Base-by-base conservation (phyloP, 2,888 invertebrate genomes). In the Caradrina kadenii region DNA sequence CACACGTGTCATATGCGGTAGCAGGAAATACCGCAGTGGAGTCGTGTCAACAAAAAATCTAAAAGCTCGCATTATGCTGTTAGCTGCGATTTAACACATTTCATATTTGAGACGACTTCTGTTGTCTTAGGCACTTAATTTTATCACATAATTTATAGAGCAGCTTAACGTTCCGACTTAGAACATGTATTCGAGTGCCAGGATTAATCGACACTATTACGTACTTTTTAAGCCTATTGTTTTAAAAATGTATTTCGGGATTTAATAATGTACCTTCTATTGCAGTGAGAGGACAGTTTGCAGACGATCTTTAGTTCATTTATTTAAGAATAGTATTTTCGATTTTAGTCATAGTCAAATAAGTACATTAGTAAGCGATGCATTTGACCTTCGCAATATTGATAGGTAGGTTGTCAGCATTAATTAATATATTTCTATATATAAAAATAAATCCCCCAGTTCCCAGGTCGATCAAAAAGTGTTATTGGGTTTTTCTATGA, bases 51-150 rank as follows among this genome's bases (percentile, higher is more conserved):
- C 93, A 93, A 95, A 94, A 93, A 94, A 91, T 93, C 90, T 93
- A 92, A 93, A 92, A 93, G 93, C 93, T 89, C 88, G 89, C 93
- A 92, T 94, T 93, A 94, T 92, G 90, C 92, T 94, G 92, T 93
- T 94, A 93, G 92, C 92, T 92, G 91, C 93, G 92, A 93, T 94
- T 94, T 94, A 94, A 94, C 93, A 92, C 93, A 93, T 94, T 93
- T 94, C 93, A 94, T 94, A 94, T 94, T 93, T 92, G 89, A 93
- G 90, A 86, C 84, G 92, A 93, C 92, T 92, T 89, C 87, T 91
- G 91, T 90, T 92, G 92, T 92, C 87, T 83, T 86, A 86, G 85
- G 87, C 92, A 93, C 91, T 95, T 94, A 92, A 93, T 93, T 94
- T 92, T 92, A 92, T 90, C 84, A 83, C 87, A 84, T 81, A 84